phyloP scores from a whole-genome alignment of 2,797 vertebrate genomes.

The Carcharodon carcharias region DNA sequence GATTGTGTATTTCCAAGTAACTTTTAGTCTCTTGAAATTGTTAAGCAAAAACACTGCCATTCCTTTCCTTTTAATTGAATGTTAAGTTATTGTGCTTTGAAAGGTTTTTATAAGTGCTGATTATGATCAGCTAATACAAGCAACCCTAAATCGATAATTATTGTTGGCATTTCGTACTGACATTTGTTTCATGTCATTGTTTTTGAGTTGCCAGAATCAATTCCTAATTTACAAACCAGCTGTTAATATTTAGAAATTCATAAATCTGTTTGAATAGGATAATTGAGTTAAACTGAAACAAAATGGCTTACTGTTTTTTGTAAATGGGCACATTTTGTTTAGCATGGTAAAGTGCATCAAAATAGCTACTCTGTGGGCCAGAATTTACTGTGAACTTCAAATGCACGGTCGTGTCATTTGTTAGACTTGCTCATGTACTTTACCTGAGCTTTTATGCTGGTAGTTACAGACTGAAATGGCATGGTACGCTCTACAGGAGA shows the following conservation, averaged over 20 bases:
- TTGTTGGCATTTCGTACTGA: background rate
- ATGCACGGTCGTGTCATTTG: background rate
- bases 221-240: background rate
- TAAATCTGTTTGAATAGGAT: background rate
- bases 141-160: background rate
- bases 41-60: background rate
- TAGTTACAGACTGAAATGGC: background rate
- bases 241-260: background rate
- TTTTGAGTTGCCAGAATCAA: background rate
- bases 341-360: background rate
- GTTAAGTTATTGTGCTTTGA: background rate
- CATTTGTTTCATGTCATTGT: background rate
- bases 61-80: background rate
- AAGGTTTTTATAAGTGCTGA: background rate
- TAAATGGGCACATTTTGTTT: background rate
- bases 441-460: background rate
- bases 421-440: background rate
- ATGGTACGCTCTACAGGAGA: background rate
- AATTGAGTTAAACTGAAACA: no score
- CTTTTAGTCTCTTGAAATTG: background rate
- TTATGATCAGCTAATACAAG: background rate
- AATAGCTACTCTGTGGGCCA: background rate
- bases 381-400: background rate
- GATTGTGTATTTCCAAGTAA: background rate
- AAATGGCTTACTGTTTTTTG: background rate